Evolutionary conservation across 2,888 invertebrate species (phyloP), one percentile per base, ranked within the genome.

Genomic region (Chromoteleia sp.): DNA sequence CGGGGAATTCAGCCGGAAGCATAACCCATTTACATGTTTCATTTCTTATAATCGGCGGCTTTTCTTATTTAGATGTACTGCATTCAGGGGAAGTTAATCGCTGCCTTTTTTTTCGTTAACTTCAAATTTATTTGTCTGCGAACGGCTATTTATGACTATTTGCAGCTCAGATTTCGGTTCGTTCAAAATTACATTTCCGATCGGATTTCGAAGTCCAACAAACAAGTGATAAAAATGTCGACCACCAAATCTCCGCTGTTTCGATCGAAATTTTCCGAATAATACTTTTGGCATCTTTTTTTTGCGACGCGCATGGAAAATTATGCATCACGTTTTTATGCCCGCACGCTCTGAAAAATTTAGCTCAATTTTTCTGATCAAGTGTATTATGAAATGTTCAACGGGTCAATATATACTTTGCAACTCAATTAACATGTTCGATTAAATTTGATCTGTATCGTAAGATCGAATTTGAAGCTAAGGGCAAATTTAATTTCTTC

Each of bases 21-120:
- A 61, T 79, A 82, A 82, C 79, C 79, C 82, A 82, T 82, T 82
- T 82, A 82, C 82, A 82, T 82, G 67, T 82, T 79, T 82, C 73
- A 82, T 61, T 82, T 82, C 76, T 82, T 82, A 65, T 65, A 63
- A 80, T 80, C 80, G 74, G 52, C 58, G 56, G 39, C 48, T 68
- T 56, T 50, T 48, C 54, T 80, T 80, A 80, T 80, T 74, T 63
- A 61, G 39, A 45, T 68, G n/a, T 59, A 68, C 41, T 17, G 41
- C 1, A n/a, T 29, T 19, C 4, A 0, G 12, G 10, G 8, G 3
- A 33, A 68, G 6, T 48, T 56, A 48, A 67, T 48, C n/a, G n/a
- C n/a, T n/a, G n/a, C n/a, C n/a, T n/a, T n/a, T n/a, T n/a, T n/a
- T n/a, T n/a, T n/a, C n/a, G n/a, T n/a, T n/a, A n/a, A n/a, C n/a